These are phyloP conservation scores for Geopemphigus sp. DNA, from an alignment of 1,140 invertebrate genomes.

Conservation along the genomic window DNA sequence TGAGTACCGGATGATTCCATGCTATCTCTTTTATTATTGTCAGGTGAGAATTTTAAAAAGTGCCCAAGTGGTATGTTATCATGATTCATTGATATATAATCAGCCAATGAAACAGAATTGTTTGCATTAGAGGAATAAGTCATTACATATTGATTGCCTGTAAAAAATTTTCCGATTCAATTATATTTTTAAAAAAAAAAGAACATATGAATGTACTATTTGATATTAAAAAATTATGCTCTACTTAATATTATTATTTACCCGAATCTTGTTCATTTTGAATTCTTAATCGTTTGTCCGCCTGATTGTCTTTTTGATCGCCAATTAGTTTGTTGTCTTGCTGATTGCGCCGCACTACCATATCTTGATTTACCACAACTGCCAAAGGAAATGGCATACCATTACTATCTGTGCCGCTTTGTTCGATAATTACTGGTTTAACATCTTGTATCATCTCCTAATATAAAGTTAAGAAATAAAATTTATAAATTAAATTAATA, in stretches of 20 bases:
- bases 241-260: not conserved
- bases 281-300: conserved; percentile 46
- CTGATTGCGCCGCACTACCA: conserved; percentile 52
- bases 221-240: not conserved
- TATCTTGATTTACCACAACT: conserved; percentile 56
- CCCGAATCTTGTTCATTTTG: conserved; percentile 48
- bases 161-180: not conserved
- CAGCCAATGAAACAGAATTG: conserved; percentile 67
- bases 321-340: conserved; percentile 43
- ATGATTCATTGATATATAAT: conserved; percentile 67
- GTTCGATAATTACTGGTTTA: conserved; percentile 52
- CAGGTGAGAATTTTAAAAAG: conserved; percentile 78
- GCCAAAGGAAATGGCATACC: conserved; percentile 59
- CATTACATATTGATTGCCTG: conserved; percentile 46
- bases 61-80: conserved; percentile 62
- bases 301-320: conserved; percentile 47
- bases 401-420: conserved; percentile 53
- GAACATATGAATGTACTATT: not conserved
- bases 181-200: too few relatives aligned
- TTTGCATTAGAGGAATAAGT: conserved; percentile 32
- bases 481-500: not conserved
- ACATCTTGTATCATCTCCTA: conserved; percentile 53
- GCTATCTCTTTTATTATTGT: conserved; percentile 70
- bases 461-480: not conserved
- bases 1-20: conserved; percentile 53